These are phyloP conservation scores for Haemorhous mexicanus DNA, from an alignment of 2,113 vertebrate species.

Conservation along the genomic window DNA sequence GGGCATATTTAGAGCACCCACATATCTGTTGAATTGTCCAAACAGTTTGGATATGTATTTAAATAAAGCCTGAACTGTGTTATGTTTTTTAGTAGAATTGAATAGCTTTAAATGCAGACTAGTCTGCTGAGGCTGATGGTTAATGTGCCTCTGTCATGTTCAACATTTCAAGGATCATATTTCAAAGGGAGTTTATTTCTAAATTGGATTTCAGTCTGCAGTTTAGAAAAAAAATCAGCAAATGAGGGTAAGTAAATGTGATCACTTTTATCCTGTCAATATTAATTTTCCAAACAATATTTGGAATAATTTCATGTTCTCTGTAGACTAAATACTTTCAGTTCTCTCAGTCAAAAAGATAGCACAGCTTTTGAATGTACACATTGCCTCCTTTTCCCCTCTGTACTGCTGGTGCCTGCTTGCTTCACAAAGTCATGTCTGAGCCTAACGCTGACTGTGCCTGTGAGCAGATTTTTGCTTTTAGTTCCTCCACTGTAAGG, in stretches of 20 bases:
- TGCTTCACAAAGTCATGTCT: neutral
- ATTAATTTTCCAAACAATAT: constrained; percentile 35
- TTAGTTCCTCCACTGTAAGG: neutral
- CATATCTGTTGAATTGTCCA: neutral
- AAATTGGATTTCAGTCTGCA: constrained; percentile 32
- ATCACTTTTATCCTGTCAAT: constrained; percentile 19
- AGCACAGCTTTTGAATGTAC: neutral
- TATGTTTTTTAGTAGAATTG: neutral
- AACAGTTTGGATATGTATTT: neutral
- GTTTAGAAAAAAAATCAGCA: neutral
- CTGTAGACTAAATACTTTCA: constrained; percentile 11
- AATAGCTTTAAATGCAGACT: constrained; percentile 11
- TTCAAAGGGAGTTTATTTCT: constrained; percentile 46
- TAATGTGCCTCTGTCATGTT: constrained; percentile 29
- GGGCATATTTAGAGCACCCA: neutral
- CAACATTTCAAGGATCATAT: constrained; percentile 23
- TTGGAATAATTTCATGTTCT: constrained; percentile 31
- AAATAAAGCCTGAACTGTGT: neutral
- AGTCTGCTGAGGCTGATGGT: neutral
- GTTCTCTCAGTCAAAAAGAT: neutral
- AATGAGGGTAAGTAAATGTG: constrained; percentile 14
- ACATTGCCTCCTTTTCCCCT: neutral
- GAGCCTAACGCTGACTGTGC: neutral
- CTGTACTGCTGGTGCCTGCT: neutral
- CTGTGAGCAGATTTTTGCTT: neutral